Evolutionary conservation across 2,797 vertebrate species (phyloP).

Genomic region (Apodemus agrarius): DNA sequence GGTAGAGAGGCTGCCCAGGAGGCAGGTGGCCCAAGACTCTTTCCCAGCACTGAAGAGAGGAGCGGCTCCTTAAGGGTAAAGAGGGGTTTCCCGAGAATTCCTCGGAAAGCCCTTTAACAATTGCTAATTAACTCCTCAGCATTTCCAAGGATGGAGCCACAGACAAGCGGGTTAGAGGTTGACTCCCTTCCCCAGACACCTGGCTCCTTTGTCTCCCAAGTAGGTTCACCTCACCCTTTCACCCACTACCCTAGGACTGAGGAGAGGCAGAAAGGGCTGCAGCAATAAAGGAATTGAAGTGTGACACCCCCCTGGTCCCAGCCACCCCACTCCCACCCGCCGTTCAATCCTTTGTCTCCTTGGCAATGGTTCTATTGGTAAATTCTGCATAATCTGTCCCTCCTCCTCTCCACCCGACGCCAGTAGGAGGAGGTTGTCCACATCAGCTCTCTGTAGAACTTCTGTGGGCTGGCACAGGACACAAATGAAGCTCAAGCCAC

Average conservation of each 20-base stretch:
- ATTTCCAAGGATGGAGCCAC: slow-evolving; percentile 18
- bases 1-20: neutral
- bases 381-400: neutral
- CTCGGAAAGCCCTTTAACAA: slow-evolving; percentile 34
- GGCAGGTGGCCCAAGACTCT: neutral
- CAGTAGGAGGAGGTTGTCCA: too few species aligned
- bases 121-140: slow-evolving; percentile 68
- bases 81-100: neutral
- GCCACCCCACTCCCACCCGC: neutral
- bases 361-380: too few species aligned
- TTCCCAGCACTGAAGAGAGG: neutral
- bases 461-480: neutral
- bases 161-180: too few species aligned
- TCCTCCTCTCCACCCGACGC: neutral
- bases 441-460: neutral
- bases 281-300: neutral
- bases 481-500: neutral
- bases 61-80: neutral
- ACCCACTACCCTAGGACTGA: neutral
- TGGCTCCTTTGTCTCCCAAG: neutral
- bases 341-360: fast-evolving
- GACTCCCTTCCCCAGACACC: neutral
- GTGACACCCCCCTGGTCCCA: neutral
- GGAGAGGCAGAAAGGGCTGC: neutral
- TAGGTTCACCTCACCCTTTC: neutral